Evolutionary conservation across 2,888 invertebrate genomes (phyloP).

Genomic region (Synergus japonicus): DNA sequence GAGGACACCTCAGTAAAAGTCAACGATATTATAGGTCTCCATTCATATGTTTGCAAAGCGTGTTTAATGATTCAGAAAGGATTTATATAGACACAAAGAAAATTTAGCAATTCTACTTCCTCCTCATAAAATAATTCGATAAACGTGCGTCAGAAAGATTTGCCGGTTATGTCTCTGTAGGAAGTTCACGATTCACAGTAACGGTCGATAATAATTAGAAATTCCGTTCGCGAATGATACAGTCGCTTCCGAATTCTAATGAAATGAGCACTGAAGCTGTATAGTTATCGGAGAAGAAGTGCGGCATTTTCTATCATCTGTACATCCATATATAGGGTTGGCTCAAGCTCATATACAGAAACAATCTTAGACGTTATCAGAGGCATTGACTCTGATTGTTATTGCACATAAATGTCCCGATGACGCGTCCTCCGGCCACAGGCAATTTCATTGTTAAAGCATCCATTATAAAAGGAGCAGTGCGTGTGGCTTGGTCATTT

Average conservation of each 20-base stretch:
- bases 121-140: slow-evolving; percentile 8
- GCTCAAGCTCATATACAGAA: slow-evolving; percentile 4
- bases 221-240: slow-evolving; percentile 7
- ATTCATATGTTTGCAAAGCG: slow-evolving; percentile 7
- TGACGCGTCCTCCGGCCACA: slow-evolving; percentile 34
- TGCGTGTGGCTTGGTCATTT: background rate
- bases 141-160: slow-evolving; percentile 10
- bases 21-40: background rate
- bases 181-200: slow-evolving; percentile 7
- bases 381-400: slow-evolving; percentile 52
- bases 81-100: slow-evolving; percentile 8
- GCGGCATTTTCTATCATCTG: background rate
- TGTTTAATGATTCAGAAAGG: background rate
- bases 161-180: background rate
- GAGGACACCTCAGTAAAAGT: background rate
- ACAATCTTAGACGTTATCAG: slow-evolving; percentile 48
- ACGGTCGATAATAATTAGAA: slow-evolving; percentile 1
- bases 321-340: background rate
- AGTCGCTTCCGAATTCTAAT: slow-evolving; percentile 16
- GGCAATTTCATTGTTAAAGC: slow-evolving; percentile 12
- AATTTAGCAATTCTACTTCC: slow-evolving; percentile 25
- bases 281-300: background rate
- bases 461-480: slow-evolving; percentile 1
- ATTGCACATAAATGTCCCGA: slow-evolving; percentile 20
- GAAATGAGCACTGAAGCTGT: background rate